These are phyloP conservation scores for Cistogaster globosa DNA, from an alignment of 2,888 invertebrate genomes.

Conservation along the genomic window DNA sequence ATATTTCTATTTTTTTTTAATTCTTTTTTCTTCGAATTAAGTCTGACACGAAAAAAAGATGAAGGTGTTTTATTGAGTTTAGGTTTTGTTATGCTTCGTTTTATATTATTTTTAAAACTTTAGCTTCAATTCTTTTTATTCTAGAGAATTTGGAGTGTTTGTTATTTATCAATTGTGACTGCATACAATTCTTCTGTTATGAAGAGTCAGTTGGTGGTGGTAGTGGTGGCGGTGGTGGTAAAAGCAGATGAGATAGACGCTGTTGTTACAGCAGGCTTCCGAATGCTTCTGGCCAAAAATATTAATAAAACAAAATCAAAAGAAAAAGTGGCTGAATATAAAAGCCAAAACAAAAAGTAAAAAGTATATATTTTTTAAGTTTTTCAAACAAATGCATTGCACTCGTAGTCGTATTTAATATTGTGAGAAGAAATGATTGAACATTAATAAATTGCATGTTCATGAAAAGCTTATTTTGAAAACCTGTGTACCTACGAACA, in stretches of 20 bases:
- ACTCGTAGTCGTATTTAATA: slow-evolving; percentile 44
- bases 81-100: slow-evolving; percentile 35
- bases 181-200: slow-evolving; percentile 61
- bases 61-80: slow-evolving; percentile 66
- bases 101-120: slow-evolving; percentile 40
- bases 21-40: slow-evolving; percentile 27
- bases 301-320: slow-evolving; percentile 13
- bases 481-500: slow-evolving; percentile 4
- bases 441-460: slow-evolving; percentile 72
- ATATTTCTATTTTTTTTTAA: slow-evolving; percentile 20
- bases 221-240: slow-evolving; percentile 10
- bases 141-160: slow-evolving; percentile 56
- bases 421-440: slow-evolving; percentile 65
- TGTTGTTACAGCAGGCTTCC: slow-evolving; percentile 53
- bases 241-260: slow-evolving; percentile 25
- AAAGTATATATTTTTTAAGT: slow-evolving; percentile 20
- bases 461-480: slow-evolving; percentile 69
- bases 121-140: slow-evolving; percentile 23
- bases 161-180: slow-evolving; percentile 68
- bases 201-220: slow-evolving; percentile 62
- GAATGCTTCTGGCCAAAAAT: slow-evolving; percentile 57
- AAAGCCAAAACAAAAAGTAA: background rate
- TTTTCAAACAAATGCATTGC: slow-evolving; percentile 45
- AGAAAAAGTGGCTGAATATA: slow-evolving; percentile 10
- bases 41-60: slow-evolving; percentile 46